Conservation (phyloP, 2,113 vertebrate species). For the Coptodon bakossiorum region DNA sequence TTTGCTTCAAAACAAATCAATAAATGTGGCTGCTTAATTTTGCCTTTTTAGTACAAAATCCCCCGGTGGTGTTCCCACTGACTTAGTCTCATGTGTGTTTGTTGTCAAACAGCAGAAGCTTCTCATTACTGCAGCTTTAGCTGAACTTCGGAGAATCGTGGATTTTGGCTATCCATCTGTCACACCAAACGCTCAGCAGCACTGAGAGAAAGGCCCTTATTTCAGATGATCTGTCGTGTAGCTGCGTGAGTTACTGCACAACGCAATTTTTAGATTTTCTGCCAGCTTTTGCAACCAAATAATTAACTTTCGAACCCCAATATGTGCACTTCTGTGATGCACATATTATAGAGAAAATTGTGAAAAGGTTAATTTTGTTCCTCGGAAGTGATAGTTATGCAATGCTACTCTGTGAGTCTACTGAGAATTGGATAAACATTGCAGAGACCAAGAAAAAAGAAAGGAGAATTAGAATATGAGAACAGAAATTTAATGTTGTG, state of each 20-base stretch:
- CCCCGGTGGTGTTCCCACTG: neutral
- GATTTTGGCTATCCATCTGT: neutral
- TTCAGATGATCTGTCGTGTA: neutral
- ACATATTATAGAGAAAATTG: neutral
- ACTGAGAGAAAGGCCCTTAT: neutral
- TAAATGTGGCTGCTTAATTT: neutral
- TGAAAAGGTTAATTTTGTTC: neutral
- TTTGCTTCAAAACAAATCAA: neutral
- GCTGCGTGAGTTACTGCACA: neutral
- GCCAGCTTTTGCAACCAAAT: neutral
- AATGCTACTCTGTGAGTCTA: neutral
- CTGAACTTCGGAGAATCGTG: neutral
- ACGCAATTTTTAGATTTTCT: neutral
- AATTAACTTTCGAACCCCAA: neutral
- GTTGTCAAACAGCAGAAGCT: neutral
- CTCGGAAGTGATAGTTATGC: neutral
- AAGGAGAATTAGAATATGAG: neutral
- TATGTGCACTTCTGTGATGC: neutral
- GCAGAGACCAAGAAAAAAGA: neutral
- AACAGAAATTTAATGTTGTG: neutral
- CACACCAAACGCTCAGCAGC: neutral
- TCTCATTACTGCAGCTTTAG: neutral
- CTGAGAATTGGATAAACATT: neutral
- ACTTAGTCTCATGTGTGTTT: neutral
- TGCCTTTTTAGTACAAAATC: neutral